Evolutionary conservation across 1,140 invertebrate genomes (phyloP).

Genomic region (Penaeus japonicus): DNA sequence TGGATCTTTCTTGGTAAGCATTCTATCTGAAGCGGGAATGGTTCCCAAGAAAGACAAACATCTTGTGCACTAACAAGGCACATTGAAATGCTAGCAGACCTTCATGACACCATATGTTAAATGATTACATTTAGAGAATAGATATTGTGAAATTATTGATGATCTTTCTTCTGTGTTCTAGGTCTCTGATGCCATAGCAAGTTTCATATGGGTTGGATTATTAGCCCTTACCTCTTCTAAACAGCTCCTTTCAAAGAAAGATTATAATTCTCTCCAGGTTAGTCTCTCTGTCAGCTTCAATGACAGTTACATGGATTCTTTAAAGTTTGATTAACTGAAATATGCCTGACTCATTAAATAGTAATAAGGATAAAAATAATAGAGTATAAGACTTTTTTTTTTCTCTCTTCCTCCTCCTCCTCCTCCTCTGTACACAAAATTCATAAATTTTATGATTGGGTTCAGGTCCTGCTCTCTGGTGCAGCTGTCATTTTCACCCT

Average conservation of each 20-base stretch:
- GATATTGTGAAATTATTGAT: not conserved
- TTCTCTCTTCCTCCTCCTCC: too few species aligned
- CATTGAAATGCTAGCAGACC: too few species aligned
- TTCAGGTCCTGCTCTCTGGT: conserved; percentile 29
- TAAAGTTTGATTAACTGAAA: too few species aligned
- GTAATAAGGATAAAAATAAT: too few species aligned
- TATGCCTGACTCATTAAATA: too few species aligned
- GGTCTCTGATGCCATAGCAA: conserved; percentile 39
- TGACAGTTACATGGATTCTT: not conserved
- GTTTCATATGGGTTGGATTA: conserved; percentile 42
- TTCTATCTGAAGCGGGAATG: too few species aligned
- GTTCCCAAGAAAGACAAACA: too few species aligned
- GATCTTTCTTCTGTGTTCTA: not conserved
- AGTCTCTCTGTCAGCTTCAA: not conserved
- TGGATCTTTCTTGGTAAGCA: too few species aligned
- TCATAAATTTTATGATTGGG: not conserved
- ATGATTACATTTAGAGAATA: too few species aligned
- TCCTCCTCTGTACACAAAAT: not conserved
- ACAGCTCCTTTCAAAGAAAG: conserved; percentile 19
- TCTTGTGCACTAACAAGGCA: too few species aligned
- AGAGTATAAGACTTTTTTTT: too few species aligned
- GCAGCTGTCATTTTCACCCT: conserved; percentile 12
- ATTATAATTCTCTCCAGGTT: conserved; percentile 43
- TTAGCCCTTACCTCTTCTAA: conserved; percentile 38
- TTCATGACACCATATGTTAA: too few species aligned